Evolutionary conservation across 2,888 invertebrate genomes (phyloP), one percentile per base, ranked within the genome.

Genomic region (Orthonevra nobilis): DNA sequence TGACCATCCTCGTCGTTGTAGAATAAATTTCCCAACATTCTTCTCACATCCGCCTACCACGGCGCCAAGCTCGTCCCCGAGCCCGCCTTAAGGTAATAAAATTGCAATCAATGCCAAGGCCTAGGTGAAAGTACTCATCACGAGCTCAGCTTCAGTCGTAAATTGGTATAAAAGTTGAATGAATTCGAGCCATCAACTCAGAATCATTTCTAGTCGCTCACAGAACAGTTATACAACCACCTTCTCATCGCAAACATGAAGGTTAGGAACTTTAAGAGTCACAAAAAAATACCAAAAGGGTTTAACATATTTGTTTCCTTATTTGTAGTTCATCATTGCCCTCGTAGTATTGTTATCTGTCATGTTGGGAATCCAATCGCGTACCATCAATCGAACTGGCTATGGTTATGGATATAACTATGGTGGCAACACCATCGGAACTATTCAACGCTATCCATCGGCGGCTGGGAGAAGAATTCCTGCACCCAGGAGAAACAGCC

Each of bases 321-420:
- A 26, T 82, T 83, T 23, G 5, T 81, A 86, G 86, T 86, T 86
- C 87, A 85, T 82, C 81, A 64, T 84, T 63, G 34, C 56, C 82
- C 84, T 84, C 84, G 86, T 87, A 85, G 86, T 86, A 84, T 83
- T 87, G 85, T 85, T 86, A 81, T 85, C 86, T 72, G 84, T 86
- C 82, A 86, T 86, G 81, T 82, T 85, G 82, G 85, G 85, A 83
- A 87, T 86, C 34, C 85, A 87, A 82, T 86, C 88, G 63, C 87
- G 52, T 34, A 3, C 14, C 26, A 4, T 23, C 23, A 23, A n/a
- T 9, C 32, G 50, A 12, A 15, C 26, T 7, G 42, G 40, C 15
- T 26, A 23, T 15, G 56, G 28, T 10, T 19, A 20, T 23, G 63
- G 64, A 6, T 3, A 23, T 32, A 5, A 5, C 5, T 5, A 23